Base-by-base conservation (phyloP, 1,140 invertebrate genomes). In the Monomorium pharaonis region DNA sequence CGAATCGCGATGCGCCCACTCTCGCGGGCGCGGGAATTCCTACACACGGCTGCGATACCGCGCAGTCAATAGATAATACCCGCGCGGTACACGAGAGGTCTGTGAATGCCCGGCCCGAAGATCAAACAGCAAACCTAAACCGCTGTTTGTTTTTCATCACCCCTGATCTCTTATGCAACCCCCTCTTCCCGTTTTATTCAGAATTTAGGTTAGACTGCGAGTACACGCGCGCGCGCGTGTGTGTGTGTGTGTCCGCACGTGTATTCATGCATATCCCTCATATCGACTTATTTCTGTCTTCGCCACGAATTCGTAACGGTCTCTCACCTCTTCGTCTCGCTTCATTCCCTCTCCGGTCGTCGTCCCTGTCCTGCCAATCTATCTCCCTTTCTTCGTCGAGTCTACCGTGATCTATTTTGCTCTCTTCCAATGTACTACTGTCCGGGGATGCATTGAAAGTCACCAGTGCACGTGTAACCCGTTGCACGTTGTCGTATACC, bases 131-230 rank as follows among this genome's bases (percentile, higher is more conserved):
- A 95, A 92, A 95, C 92, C 94, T 95, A 94, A 95, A 94, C 94
- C 92, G 92, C 91, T 95, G 94, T 95, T 95, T 95, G 94, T 95
- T 95, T 95, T 95, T 95, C 94, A 95, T 95, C 94, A 95, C 94
- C 91, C 92, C 93, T 94, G 93, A 95, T 95, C 93, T 94, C 92
- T 93, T 95, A 95, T 95, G n/a, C n/a, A n/a, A n/a, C n/a, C n/a
- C n/a, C 90, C 90, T 89, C 44, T 91, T 86, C 90, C 90, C 91
- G 91, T 95, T 95, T 95, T 94, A 94, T 95, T 94, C 93, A 94
- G 92, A 94, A 95, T 95, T 94, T 94, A 93, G 93, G 88, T 91
- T 67, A 67, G 21, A 67, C 37, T 90, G 89, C 91, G 91, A 93
- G 75, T 67, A 80, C 67, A 27, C 4, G 21, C 62, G 51, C 74